phyloP scores from a whole-genome alignment of 2,888 invertebrate species.

The Allophyes oxyacanthae region DNA sequence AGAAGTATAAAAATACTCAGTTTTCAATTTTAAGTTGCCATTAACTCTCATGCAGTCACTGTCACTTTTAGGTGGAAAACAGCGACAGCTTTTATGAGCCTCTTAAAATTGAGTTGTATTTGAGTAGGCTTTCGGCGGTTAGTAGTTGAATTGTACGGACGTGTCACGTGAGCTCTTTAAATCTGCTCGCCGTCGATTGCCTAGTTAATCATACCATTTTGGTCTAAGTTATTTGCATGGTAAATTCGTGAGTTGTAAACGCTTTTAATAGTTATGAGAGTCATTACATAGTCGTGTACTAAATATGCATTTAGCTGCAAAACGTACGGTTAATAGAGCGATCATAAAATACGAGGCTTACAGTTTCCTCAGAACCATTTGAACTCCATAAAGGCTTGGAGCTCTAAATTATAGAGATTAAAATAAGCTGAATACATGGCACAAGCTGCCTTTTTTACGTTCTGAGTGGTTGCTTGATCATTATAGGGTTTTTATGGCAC shows the following conservation, averaged over 20 bases:
- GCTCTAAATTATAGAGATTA: slow-evolving; percentile 8
- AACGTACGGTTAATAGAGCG: slow-evolving; percentile 14
- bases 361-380: slow-evolving; percentile 14
- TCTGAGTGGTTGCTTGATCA: no score
- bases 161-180: slow-evolving; percentile 16
- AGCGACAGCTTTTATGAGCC: no score
- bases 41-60: no score
- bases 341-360: slow-evolving; percentile 27
- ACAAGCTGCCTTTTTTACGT: not conserved
- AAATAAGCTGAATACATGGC: slow-evolving; percentile 8
- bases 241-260: slow-evolving; percentile 40
- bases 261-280: slow-evolving; percentile 24
- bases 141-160: slow-evolving; percentile 11
- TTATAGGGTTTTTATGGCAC: no score
- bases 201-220: slow-evolving; percentile 32
- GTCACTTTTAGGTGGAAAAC: no score
- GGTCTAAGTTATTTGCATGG: slow-evolving; percentile 29
- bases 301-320: slow-evolving; percentile 22
- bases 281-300: slow-evolving; percentile 18
- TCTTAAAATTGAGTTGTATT: slow-evolving; percentile 3
- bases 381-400: slow-evolving; percentile 8
- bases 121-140: slow-evolving; percentile 9
- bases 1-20: no score
- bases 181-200: slow-evolving; percentile 9
- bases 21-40: no score